Evolutionary conservation across 2,797 vertebrate genomes (phyloP).

Genomic region (Botia almorhae): DNA sequence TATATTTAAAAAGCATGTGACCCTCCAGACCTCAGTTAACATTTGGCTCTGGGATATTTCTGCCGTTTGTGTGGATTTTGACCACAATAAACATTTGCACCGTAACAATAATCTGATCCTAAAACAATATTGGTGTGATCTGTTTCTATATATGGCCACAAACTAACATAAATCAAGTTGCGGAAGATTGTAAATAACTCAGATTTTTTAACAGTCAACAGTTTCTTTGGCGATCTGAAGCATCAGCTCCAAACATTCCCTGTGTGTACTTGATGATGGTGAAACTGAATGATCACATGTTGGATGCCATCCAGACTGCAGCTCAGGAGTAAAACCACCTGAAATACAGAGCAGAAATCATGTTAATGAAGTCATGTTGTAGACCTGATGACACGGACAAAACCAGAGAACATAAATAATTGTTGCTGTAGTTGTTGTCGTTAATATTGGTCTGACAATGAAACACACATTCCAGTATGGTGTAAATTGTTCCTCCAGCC

Average conservation of each 20-base stretch:
- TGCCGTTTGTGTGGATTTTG: neutral
- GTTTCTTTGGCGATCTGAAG: neutral
- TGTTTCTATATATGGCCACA: neutral
- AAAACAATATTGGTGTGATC: no score
- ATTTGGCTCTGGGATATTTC: neutral
- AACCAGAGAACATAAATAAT: no score
- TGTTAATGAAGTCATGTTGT: neutral
- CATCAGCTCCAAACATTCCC: neutral
- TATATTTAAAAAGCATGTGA: neutral
- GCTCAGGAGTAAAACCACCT: conserved; percentile 42
- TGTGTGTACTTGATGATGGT: conserved; percentile 5
- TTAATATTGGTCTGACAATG: no score
- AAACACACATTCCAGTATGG: no score
- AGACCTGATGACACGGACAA: neutral
- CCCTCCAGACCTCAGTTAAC: conserved; percentile 9
- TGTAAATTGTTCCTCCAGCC: no score
- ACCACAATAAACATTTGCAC: neutral
- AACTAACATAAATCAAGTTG: neutral
- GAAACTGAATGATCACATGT: conserved; percentile 24
- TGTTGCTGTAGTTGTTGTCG: no score
- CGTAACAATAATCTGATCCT: no score
- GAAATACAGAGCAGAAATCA: conserved; percentile 4
- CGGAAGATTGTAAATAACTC: neutral
- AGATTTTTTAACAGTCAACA: neutral
- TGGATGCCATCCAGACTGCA: conserved; percentile 20